Evolutionary conservation across 2,797 vertebrate genomes (phyloP), one percentile per base, ranked within the genome.

Genomic region (Coregonus suidteri): DNA sequence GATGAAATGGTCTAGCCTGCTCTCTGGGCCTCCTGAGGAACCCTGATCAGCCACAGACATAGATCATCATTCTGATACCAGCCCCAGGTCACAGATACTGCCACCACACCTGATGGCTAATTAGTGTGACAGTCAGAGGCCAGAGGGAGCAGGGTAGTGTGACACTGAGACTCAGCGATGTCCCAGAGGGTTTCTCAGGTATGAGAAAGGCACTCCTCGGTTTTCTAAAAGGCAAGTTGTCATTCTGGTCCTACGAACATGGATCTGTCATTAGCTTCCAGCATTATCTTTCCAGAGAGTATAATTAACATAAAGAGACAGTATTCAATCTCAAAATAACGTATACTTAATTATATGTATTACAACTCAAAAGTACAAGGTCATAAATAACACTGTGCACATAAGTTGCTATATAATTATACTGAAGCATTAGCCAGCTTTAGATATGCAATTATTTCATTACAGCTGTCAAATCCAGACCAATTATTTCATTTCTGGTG

Each of bases 331-430:
- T 71, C 73, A 82, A 77, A 31, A 18, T 3, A 51, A 18, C 75
- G 13, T 25, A 65, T 59, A n/a, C 18, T 59, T 59, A 59, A 59
- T 20, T n/a, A 2, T 47, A 59, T 7, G n/a, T 59, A 59, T 59
- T 59, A 11, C 9, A 47, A 59, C n/a, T 59, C 18, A 31, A 65
- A 31, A 30, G 64, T 31, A 1, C 9, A 11, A 3, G 30, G 64
- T 66, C 31, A 16, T 66, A 34, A 66, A 66, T 66, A 66, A 20
- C 30, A 34, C 2, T 31, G 64, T 1, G 1, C 7, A 31, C 51
- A 54, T 62, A 74, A 15, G 4, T n/a, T 35, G 20, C 81, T 84
- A 81, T 84, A 81, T 82, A 88, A 88, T 88, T 88, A 88, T 82
- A 65, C 75, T 74, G 3, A 6, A 78, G 76, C 79, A 80, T 81